Percentiles rank a stretch among this genome's conserved stretches.
These are phyloP conservation scores for Drosophila kuntzei DNA, from an alignment of 2,888 invertebrate species.

Conservation along the genomic window DNA sequence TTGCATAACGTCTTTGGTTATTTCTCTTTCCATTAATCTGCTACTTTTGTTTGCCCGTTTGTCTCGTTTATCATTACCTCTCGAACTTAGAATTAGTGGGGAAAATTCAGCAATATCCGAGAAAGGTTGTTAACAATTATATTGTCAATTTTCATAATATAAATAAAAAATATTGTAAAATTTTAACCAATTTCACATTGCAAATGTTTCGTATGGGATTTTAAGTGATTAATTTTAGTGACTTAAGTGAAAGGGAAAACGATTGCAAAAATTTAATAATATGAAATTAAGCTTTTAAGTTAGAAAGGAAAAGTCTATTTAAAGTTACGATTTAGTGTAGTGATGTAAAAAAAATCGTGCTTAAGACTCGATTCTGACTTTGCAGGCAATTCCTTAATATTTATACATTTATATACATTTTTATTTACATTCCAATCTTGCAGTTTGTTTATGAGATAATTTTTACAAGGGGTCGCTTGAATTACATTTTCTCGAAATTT, in stretches of 20 bases:
- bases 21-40: constrained; percentile 36
- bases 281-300: constrained; percentile 28
- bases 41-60: constrained; percentile 24
- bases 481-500: background rate
- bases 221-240: constrained; percentile 26
- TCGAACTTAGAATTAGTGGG: constrained; percentile 58
- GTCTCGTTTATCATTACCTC: constrained; percentile 42
- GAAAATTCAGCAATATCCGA: constrained; percentile 68
- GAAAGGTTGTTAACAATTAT: constrained; percentile 54
- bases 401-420: no score
- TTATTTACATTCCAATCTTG: no score
- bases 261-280: constrained; percentile 44
- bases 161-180: constrained; percentile 20
- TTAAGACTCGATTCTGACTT: no score
- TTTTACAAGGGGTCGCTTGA: background rate
- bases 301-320: constrained; percentile 9
- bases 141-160: constrained; percentile 65
- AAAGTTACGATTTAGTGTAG: background rate
- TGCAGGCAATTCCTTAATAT: no score
- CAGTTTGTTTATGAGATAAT: background rate
- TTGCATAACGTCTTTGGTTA: constrained; percentile 64
- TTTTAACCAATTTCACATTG: constrained; percentile 46
- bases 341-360: no score
- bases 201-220: constrained; percentile 31
- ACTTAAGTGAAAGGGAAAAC: constrained; percentile 71